Conservation (phyloP, 2,113 vertebrate species). For the Thymallus thymallus region DNA sequence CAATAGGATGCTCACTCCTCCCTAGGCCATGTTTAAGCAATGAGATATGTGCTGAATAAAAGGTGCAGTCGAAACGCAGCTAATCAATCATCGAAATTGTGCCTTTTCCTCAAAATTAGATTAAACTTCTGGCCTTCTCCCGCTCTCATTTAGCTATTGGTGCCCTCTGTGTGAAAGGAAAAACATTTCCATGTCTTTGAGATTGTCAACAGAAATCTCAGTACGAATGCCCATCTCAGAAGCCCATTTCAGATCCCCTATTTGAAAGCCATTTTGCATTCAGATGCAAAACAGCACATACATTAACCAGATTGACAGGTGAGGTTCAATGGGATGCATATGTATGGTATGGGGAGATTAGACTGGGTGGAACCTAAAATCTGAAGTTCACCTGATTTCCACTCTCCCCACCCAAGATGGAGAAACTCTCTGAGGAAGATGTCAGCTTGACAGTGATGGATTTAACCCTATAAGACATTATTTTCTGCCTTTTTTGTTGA, state of each 20-base stretch:
- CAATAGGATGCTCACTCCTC: conserved; percentile 33
- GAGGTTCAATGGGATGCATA: neutral
- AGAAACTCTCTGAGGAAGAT: no score
- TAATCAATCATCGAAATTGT: neutral
- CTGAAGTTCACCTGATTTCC: no score
- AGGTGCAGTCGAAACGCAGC: neutral
- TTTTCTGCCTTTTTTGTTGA: no score
- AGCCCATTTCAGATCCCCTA: neutral
- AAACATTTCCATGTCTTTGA: neutral
- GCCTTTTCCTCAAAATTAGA: neutral
- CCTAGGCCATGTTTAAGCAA: neutral
- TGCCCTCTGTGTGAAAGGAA: neutral
- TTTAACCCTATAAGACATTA: no score
- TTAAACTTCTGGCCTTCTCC: neutral
- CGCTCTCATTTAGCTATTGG: neutral
- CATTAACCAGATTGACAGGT: neutral
- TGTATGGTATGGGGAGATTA: neutral
- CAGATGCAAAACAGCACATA: neutral
- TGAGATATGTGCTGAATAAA: neutral
- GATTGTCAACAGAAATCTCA: neutral
- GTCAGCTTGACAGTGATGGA: no score
- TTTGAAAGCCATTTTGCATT: neutral
- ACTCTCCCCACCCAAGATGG: no score
- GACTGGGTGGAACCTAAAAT: neutral
- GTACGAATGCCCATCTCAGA: neutral